Base-by-base conservation (phyloP, 2,888 invertebrate species). In the Synanthedon tipuliformis region DNA sequence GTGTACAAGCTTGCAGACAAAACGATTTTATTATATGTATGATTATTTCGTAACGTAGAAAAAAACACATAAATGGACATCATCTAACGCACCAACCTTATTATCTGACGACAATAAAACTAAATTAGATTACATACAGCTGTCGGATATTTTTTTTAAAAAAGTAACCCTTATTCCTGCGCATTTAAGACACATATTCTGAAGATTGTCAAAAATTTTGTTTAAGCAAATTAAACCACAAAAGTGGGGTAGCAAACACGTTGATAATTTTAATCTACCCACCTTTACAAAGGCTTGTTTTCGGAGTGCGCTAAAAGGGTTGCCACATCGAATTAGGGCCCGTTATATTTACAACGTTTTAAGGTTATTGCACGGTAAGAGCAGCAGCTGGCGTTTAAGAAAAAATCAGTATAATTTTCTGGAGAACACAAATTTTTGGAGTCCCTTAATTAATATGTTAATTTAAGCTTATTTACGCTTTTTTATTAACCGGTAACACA, bases 211-310 rank as follows among this genome's bases (percentile, higher is more conserved):
- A 34, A 7, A 34, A 34, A 34, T 34, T 34, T 34, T 49, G 49
- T 18, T 12, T 16, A 49, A 49, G 49, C 49, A 49, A 49, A 49
- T 49, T 68, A 66, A 69, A 72, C 63, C 66, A 56, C 68, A 58
- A 57, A 62, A 61, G 61, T 61, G 53, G 62, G 63, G 61, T 59
- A 60, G 65, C 56, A 63, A 71, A 71, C 65, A 71, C 61, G 73
- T 68, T 73, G 70, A 74, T 74, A 75, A 76, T 73, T 75, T 73
- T 73, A 75, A 75, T 73, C 68, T 68, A 65, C 69, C 63, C 59
- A 66, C 49, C 49, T 49, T 49, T 23, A 53, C 56, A 73, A 71
- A 61, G 68, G 71, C 59, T 57, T 69, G 69, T 73, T 73, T 70
- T 61, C 67, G 60, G 61, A 63, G 62, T 57, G 59, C 66, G 67